phyloP scores from a whole-genome alignment of 2,888 invertebrate species.

The Eurois occulta region DNA sequence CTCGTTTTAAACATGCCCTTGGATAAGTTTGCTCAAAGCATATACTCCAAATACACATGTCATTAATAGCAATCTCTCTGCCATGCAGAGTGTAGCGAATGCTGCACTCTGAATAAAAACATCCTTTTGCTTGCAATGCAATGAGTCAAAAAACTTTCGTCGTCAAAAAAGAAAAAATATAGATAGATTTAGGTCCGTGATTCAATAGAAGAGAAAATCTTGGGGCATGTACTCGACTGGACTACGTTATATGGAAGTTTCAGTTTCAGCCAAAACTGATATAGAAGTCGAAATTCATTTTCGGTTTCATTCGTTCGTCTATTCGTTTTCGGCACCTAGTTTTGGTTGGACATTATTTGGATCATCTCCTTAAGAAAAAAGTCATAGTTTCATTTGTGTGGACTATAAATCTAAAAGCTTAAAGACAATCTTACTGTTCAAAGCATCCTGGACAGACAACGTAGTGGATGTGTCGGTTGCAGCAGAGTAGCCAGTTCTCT shows the following conservation, averaged over 20 bases:
- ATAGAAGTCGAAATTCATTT: background rate
- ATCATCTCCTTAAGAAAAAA: background rate
- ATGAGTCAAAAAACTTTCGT: too few species aligned
- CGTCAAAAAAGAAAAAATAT: background rate
- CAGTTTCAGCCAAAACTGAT: too few species aligned
- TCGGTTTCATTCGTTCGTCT: too few species aligned
- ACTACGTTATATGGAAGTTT: background rate
- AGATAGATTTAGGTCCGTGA: background rate
- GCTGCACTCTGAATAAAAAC: too few species aligned
- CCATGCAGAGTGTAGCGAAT: too few species aligned
- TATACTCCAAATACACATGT: too few species aligned
- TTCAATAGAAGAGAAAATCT: background rate
- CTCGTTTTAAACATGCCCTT: too few species aligned
- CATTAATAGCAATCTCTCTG: background rate
- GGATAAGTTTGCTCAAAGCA: too few species aligned
- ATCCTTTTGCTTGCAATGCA: too few species aligned
- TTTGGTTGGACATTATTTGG: too few species aligned
- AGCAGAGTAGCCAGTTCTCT: conserved; percentile 85
- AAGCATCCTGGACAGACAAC: conserved; percentile 87
- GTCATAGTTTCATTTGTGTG: background rate
- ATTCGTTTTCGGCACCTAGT: background rate
- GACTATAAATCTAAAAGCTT: background rate
- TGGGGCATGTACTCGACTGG: background rate
- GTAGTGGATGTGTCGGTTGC: conserved; percentile 85
- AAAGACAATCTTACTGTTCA: conserved; percentile 80